phyloP scores from a whole-genome alignment of 2,113 vertebrate genomes.

The Notothenia rossii region DNA sequence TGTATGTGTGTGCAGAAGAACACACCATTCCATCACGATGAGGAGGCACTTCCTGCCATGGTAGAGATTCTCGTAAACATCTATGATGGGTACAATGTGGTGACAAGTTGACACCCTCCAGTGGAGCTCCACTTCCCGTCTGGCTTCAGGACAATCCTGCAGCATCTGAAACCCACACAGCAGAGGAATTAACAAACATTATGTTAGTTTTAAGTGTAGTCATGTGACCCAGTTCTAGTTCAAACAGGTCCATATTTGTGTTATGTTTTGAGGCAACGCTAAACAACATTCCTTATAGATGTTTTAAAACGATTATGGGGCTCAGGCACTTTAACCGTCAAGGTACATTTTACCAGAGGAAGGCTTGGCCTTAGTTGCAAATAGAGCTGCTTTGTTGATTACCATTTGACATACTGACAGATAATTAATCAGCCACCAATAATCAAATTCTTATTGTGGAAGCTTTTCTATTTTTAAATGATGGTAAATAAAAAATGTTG shows the following conservation, averaged over 20 bases:
- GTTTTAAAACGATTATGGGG: no score
- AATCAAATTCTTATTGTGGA: no score
- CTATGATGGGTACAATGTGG: slow-evolving; percentile 91
- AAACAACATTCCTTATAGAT: not conserved
- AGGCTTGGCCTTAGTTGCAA: not conserved
- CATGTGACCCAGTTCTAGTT: not conserved
- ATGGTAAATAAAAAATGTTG: not conserved
- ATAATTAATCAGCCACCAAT: no score
- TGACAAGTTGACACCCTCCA: slow-evolving; percentile 90
- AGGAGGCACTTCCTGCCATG: slow-evolving; percentile 91
- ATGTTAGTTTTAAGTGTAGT: not conserved
- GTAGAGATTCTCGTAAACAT: slow-evolving; percentile 94
- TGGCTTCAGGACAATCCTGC: slow-evolving; percentile 91
- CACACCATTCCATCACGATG: slow-evolving; percentile 94
- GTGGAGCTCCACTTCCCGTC: slow-evolving; percentile 92
- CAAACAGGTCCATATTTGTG: not conserved
- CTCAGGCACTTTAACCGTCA: not conserved
- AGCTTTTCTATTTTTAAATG: not conserved
- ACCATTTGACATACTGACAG: no score
- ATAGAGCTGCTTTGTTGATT: not conserved
- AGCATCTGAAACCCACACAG: slow-evolving; percentile 85
- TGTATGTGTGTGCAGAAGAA: not conserved
- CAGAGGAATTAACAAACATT: not conserved
- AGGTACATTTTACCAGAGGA: not conserved
- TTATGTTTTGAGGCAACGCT: not conserved